Percentiles rank a stretch among this genome's conserved stretches.
These are phyloP conservation scores for Addax nasomaculatus DNA, from an alignment of 2,113 vertebrate genomes.

Conservation along the genomic window DNA sequence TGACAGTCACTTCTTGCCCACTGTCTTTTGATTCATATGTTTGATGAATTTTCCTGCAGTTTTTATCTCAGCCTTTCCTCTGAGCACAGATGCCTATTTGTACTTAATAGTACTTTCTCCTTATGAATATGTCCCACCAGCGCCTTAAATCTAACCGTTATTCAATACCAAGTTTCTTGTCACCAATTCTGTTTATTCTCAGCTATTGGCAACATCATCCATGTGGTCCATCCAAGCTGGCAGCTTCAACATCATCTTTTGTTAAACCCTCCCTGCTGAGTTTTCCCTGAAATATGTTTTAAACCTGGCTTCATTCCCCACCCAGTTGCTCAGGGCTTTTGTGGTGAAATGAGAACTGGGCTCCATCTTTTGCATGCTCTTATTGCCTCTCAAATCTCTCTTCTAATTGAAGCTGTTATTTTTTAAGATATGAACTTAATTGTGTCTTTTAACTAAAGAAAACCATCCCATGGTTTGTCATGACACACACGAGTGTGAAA, in stretches of 20 bases:
- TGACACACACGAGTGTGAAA: background rate
- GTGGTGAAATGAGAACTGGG: background rate
- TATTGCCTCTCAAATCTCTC: background rate
- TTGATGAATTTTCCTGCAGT: background rate
- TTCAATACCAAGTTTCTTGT: background rate
- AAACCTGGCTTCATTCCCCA: background rate
- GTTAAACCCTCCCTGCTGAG: background rate
- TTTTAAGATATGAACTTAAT: background rate
- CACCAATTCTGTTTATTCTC: background rate
- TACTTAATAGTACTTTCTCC: background rate
- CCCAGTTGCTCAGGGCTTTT: background rate
- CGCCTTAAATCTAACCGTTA: background rate
- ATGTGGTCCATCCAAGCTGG: no score
- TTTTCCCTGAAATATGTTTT: background rate
- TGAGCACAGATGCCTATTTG: background rate
- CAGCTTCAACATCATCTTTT: background rate
- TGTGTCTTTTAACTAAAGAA: background rate
- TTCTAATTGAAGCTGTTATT: background rate
- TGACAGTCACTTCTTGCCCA: background rate
- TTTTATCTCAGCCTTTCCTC: background rate
- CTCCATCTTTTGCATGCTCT: background rate
- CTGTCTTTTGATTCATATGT: background rate
- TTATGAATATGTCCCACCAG: background rate
- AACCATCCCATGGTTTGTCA: background rate
- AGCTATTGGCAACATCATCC: background rate